Base-by-base conservation (phyloP, 1,140 invertebrate species). In the Cataglyphis hispanica region DNA sequence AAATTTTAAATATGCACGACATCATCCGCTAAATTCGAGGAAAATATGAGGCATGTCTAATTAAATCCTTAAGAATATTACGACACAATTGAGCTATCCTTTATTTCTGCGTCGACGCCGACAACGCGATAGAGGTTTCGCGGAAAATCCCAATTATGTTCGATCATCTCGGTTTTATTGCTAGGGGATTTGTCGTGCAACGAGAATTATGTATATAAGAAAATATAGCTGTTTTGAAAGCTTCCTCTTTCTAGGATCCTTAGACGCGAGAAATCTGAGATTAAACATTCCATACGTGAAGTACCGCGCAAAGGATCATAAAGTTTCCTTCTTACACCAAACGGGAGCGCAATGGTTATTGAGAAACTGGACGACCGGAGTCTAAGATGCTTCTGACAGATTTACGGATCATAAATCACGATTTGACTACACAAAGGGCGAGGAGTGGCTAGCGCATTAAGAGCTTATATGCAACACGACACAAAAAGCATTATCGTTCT, bases 381-480 rank as follows among this genome's bases (percentile, higher is more conserved):
- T 22, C 10, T 64, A 40, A n/a, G 22, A 43, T 46, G 27, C 27
- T 27, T n/a, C 50, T 25, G 67, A 60, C n/a, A 56, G 37, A 72
- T 74, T 72, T 66, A 66, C 27, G 25, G 67, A 16, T n/a, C 37
- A 5, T 60, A 43, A 74, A 60, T 72, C 53, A 37, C 16, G 53
- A 46, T 72, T 72, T 74, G 53, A 25, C n/a, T 13, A 16, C 34
- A 81, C 25, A n/a, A 43, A 22, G n/a, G 61, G 27, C 60, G 67
- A 53, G 1, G 22, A 60, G 56, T 10, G 11, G 37, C 25, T 19
- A 1, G 58, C 7, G 43, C 22, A 31, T 50, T 76, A 63, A 60
- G 16, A 46, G 37, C 3, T 88, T 84, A 88, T 89, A 84, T 63
- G 63, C 87, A 74, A 11, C 11, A 53, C 31, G 34, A 43, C 25